Evolutionary conservation across 2,888 invertebrate genomes (phyloP), one percentile per base, ranked within the genome.

Genomic region (Timandra comae): DNA sequence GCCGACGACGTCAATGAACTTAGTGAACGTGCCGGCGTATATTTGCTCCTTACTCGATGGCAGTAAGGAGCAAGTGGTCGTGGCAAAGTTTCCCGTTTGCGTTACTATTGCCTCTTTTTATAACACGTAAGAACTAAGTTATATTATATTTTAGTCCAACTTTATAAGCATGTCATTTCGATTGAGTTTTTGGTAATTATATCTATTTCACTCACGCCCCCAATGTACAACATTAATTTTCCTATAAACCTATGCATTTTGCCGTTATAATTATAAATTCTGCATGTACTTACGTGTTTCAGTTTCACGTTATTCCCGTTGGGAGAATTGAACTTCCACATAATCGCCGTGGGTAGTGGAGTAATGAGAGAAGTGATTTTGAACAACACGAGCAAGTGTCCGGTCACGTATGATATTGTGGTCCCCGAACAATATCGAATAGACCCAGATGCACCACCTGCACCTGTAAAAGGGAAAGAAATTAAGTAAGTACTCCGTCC

Each of bases 381-480:
- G 12, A 87, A 85, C 45, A 91, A 91, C 54, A 87, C 69, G 1
- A 91, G 91, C 40, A 84, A 84, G 59, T 90, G 89, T 54, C 81
- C 88, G 0, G 84, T 89, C 7, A 76, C 77, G 0, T 89, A 86
- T 39, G 74, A 76, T 45, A 80, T 87, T 27, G 47, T 75, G 31
- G 43, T 85, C 27, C 82, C 84, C 7, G 21, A 35, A 3, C 33
- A 64, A 43, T 78, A 81, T 38, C 64, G 54, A 39, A 11, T 23
- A 1, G 65, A 71, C 12, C 56, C 65, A 5, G 46, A 49, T 7
- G 46, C 52, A 16, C 33, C 46, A 7, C 38, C 46, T 7, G 3
- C 6, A 6, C 16, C 47, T 19, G 6, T 37, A 3, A 67, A 62
- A 49, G 36, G 61, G 3, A 80, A 75, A 44, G 69, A 69, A 35